Base-by-base conservation (phyloP, 2,113 vertebrate genomes). In the Paradoxurus hermaphroditus region DNA sequence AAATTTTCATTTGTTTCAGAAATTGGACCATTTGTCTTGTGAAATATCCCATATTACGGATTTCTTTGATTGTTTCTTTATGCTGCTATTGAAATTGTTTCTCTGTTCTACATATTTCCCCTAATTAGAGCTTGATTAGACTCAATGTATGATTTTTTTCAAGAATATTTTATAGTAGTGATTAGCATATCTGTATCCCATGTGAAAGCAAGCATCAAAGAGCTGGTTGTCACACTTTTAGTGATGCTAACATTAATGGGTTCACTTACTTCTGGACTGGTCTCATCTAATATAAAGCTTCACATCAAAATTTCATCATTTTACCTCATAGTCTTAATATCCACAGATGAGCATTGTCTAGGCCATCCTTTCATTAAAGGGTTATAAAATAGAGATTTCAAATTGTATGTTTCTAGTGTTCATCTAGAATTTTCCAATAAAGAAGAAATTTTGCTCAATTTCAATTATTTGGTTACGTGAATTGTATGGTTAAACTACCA, bases 401-500 rank as follows among this genome's bases (percentile, higher is more conserved):
- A 85, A 62, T 86, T 90, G 34, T 41, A 92, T 75, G 86, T 63
- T 95, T 86, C 56, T 91, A 25, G 31, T 85, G 93, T 79, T 23
- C 10, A 87, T 16, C 41, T 78, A 85, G 31, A 95, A 94, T 94
- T 92, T 21, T 94, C 75, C 78, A 59, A 90, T 83, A 77, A 73
- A 92, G 77, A 88, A 73, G 25, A 72, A 84, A 68, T 44, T 75
- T 72, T 70, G 39, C 39, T 62, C 59, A n/a, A n/a, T n/a, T 46
- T 83, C 18, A 91, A 70, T 9, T 89, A 44, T 82, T 70, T 81
- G 25, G 8, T 78, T 90, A 29, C 19, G 39, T 62, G 23, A 70
- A 96, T 95, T 83, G n/a, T 91, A 41, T 89, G 85, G 72, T 88
- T 88, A 78, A 93, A 79, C 13, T 87, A 46, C 59, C 21, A 62